Evolutionary conservation across 2,797 vertebrate species (phyloP).

Genomic region (Cephalopachus bancanus): DNA sequence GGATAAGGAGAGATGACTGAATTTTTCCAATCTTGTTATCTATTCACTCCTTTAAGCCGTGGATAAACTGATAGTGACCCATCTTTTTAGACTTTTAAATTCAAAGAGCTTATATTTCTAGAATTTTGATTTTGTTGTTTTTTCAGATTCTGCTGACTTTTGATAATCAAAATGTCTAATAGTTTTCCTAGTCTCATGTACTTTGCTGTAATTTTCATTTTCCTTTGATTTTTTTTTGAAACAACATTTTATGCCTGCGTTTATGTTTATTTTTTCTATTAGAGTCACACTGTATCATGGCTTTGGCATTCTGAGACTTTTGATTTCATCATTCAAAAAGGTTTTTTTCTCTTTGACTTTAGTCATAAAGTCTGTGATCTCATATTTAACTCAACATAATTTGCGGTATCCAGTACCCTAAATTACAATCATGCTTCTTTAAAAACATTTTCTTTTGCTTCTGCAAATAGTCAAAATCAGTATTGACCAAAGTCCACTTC

Average conservation of each 20-base stretch:
- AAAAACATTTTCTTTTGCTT: not conserved
- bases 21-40: not conserved
- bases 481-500: not conserved
- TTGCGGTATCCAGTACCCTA: not conserved
- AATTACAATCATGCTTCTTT: not conserved
- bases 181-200: not conserved
- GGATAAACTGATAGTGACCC: not conserved
- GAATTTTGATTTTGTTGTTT: not conserved
- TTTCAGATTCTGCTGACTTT: not conserved
- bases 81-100: not conserved
- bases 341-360: not conserved
- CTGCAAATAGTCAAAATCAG: not conserved
- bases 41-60: not conserved
- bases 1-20: no score
- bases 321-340: not conserved
- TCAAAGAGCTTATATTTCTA: not conserved
- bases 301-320: not conserved
- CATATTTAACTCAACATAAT: not conserved
- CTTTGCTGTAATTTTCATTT: not conserved
- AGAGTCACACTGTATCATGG: accelerated
- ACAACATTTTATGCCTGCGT: not conserved
- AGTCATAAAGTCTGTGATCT: not conserved
- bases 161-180: no score
- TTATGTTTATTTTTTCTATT: not conserved
- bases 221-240: not conserved